phyloP scores from a whole-genome alignment of 2,888 invertebrate species.

The Emmelina monodactyla region DNA sequence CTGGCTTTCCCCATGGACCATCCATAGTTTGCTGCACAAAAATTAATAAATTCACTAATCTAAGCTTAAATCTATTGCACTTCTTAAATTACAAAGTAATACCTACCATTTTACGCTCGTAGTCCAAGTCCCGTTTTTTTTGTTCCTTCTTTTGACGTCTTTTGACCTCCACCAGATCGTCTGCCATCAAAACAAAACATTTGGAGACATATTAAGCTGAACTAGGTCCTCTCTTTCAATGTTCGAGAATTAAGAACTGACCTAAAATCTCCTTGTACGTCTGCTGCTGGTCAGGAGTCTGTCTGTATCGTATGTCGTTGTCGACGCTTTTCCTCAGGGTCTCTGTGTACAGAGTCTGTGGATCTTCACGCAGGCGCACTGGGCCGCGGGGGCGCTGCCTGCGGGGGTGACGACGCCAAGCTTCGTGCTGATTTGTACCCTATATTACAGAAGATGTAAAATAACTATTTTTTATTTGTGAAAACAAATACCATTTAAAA shows the following conservation, averaged over 20 bases:
- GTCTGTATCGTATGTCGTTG: constrained; percentile 73
- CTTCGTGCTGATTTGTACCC: constrained; percentile 38
- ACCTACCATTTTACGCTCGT: constrained; percentile 64
- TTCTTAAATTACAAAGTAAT: constrained; percentile 13
- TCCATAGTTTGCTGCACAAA: constrained; percentile 45
- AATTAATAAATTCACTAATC: constrained; percentile 2
- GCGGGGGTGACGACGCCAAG: constrained; percentile 31
- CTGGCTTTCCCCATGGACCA: constrained; percentile 72
- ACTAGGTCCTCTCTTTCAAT: no score
- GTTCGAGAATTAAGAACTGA: constrained; percentile 23
- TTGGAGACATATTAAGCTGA: neutral
- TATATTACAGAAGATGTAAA: constrained; percentile 15
- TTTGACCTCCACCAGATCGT: constrained; percentile 66
- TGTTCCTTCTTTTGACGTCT: constrained; percentile 55
- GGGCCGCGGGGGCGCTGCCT: constrained; percentile 63
- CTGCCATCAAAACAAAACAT: constrained; percentile 29
- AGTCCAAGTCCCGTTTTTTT: constrained; percentile 45
- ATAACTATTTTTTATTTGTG: no score
- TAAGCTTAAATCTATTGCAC: neutral
- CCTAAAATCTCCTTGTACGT: constrained; percentile 70
- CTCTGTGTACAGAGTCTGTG: constrained; percentile 70
- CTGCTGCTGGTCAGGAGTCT: constrained; percentile 60
- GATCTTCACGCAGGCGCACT: constrained; percentile 69
- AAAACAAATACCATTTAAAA: no score
- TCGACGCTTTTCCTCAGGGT: constrained; percentile 70